phyloP scores from a whole-genome alignment of 2,888 invertebrate genomes.

The Hydroisotoma schaefferi region DNA sequence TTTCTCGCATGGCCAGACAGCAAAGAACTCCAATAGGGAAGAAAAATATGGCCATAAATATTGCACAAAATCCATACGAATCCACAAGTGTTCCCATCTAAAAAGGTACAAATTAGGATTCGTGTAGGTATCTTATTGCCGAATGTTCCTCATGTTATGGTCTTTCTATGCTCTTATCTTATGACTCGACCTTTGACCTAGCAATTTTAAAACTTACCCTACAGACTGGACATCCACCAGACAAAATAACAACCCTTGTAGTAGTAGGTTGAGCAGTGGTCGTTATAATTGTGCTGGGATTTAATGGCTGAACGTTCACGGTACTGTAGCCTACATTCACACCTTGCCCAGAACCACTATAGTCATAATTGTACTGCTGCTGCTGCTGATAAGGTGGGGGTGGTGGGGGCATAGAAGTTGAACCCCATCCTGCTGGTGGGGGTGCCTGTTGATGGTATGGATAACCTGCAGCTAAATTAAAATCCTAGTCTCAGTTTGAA shows the following conservation, averaged over 20 bases:
- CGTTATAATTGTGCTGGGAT: too few relatives aligned
- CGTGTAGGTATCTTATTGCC: background rate
- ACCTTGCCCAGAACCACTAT: background rate
- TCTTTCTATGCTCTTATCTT: too few relatives aligned
- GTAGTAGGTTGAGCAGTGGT: too few relatives aligned
- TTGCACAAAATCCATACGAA: slow-evolving; percentile 77
- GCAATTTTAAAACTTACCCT: background rate
- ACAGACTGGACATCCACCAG: slow-evolving; percentile 1
- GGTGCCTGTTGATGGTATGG: background rate
- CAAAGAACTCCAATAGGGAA: slow-evolving; percentile 85
- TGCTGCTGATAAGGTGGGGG: slow-evolving; percentile 8
- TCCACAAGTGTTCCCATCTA: slow-evolving; percentile 70
- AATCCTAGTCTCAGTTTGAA: background rate
- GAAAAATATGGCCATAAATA: slow-evolving; percentile 76
- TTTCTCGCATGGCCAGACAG: slow-evolving; percentile 77
- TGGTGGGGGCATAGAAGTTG: slow-evolving; percentile 7
- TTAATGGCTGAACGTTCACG: too few relatives aligned
- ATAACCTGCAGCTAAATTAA: background rate
- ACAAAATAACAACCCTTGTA: background rate
- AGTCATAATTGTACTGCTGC: background rate
- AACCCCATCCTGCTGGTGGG: slow-evolving; percentile 6
- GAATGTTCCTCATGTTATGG: too few relatives aligned
- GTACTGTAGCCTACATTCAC: too few relatives aligned
- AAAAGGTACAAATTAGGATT: background rate
- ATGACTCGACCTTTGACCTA: too few relatives aligned